Evolutionary conservation across 1,140 invertebrate species (phyloP).

Genomic region (Psix sp.): DNA sequence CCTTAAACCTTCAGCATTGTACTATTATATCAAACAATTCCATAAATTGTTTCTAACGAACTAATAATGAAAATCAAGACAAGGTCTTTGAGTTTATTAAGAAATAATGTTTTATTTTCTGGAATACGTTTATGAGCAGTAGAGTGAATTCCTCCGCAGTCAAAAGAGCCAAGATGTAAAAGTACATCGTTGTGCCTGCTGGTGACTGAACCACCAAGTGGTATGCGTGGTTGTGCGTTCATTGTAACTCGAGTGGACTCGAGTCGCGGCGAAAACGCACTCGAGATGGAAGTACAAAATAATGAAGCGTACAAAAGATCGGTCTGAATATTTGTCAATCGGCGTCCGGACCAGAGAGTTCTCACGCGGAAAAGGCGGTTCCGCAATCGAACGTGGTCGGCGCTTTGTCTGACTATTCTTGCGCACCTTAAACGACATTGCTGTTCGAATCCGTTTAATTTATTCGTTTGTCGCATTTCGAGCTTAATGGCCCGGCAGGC

Average conservation of each 20-base stretch:
- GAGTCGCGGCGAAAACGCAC: constrained; percentile 25
- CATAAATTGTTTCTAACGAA: too few relatives aligned
- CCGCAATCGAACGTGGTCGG: constrained; percentile 15
- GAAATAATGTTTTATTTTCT: too few relatives aligned
- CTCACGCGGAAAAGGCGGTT: constrained; percentile 34
- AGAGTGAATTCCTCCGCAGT: too few relatives aligned
- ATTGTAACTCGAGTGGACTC: constrained; percentile 30
- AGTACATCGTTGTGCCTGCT: not conserved
- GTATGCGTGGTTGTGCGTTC: not conserved
- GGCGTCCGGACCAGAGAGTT: constrained; percentile 28
- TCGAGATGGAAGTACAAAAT: constrained; percentile 31
- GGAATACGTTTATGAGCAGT: too few relatives aligned
- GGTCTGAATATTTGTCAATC: constrained; percentile 16
- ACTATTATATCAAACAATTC: too few relatives aligned
- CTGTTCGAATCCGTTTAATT: constrained; percentile 52
- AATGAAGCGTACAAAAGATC: constrained; percentile 21
- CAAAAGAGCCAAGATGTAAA: not conserved
- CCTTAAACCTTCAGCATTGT: too few relatives aligned
- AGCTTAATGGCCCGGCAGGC: constrained; percentile 56
- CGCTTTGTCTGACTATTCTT: constrained; percentile 51
- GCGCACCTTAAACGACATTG: constrained; percentile 57
- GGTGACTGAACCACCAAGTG: constrained; percentile 17
- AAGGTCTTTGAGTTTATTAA: too few relatives aligned
- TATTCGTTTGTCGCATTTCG: constrained; percentile 59
- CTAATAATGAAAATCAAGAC: too few relatives aligned